Evolutionary conservation across 2,888 invertebrate species (phyloP), one percentile per base, ranked within the genome.

Genomic region (Ametastegia equiseti): DNA sequence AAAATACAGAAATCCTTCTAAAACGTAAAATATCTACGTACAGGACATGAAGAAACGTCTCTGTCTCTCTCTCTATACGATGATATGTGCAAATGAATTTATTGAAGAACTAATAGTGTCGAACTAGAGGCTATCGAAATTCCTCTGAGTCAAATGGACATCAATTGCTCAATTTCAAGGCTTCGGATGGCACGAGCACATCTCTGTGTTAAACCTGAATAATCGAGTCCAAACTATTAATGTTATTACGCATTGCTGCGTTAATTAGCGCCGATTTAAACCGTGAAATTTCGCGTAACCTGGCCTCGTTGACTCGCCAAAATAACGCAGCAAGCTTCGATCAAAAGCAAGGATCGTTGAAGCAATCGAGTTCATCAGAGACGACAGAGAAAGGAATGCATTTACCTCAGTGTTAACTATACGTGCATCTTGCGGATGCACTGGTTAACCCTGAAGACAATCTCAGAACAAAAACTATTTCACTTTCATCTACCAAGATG

Each of bases 371-470:
- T 36, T 36, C 30, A 23, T n/a, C 45, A 75, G 2, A 54, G 33
- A 7, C 54, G 27, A 71, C 75, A 75, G 75, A 75, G 50, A 75
- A 75, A 75, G 54, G 50, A 54, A 36, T 75, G 54, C 33, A 36
- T 33, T 54, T 36, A 27, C 33, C 50, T 54, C 54, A 19, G 19
- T 13, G 36, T 30, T 23, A 33, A 36, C 54, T 36, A 33, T 75
- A n/a, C n/a, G n/a, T n/a, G 54, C 33, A 50, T 45, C 50, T 50
- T 36, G 54, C 50, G 33, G 73, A 73, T 73, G 50, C 73, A 45
- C 50, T 36, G 75, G 30, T 19, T 75, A 54, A 36, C 75, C 54
- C 33, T 75, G 75, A 75, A 36, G 45, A 71, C 23, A 27, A 71
- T 36, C 45, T 71, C 45, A 4, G 19, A 19, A 54, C 75, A 75